These are phyloP conservation scores for Polymixis flavicincta DNA, from an alignment of 2,888 invertebrate species.

Conservation along the genomic window DNA sequence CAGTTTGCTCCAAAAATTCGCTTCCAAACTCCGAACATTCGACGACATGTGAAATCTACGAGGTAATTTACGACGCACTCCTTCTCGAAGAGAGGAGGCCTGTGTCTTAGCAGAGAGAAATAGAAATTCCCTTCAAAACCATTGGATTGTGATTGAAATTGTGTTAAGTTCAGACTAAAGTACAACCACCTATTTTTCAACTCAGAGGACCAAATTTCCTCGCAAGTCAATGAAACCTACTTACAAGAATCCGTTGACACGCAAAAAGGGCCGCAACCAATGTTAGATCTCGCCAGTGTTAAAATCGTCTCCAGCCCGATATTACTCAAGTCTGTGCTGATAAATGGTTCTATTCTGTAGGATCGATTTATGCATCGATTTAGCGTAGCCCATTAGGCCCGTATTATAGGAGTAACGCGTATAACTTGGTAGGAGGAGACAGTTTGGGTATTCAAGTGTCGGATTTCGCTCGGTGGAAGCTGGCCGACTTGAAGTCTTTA, in stretches of 20 bases:
- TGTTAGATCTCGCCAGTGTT: conserved; percentile 40
- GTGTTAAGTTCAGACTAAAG: background rate
- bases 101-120: no score
- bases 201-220: conserved; percentile 9
- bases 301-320: conserved; percentile 39
- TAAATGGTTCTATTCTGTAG: conserved; percentile 82
- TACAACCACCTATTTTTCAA: background rate
- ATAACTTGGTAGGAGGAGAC: conserved; percentile 66
- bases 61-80: no score
- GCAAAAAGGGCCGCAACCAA: conserved; percentile 8
- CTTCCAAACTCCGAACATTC: no score
- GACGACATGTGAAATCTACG: no score
- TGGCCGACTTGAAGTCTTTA: conserved; percentile 47
- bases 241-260: conserved; percentile 9
- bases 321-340: conserved; percentile 69
- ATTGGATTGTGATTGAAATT: background rate
- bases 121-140: background rate
- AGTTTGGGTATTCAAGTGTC: conserved; percentile 73
- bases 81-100: no score
- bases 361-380: conserved; percentile 83
- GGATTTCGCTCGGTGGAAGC: background rate
- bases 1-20: no score
- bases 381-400: conserved; percentile 77
- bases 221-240: conserved; percentile 27
- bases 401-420: conserved; percentile 76